Evolutionary conservation across 37 sponge, comb jelly and placozoan genomes (phyloP).

Genomic region (Geodia barretti): DNA sequence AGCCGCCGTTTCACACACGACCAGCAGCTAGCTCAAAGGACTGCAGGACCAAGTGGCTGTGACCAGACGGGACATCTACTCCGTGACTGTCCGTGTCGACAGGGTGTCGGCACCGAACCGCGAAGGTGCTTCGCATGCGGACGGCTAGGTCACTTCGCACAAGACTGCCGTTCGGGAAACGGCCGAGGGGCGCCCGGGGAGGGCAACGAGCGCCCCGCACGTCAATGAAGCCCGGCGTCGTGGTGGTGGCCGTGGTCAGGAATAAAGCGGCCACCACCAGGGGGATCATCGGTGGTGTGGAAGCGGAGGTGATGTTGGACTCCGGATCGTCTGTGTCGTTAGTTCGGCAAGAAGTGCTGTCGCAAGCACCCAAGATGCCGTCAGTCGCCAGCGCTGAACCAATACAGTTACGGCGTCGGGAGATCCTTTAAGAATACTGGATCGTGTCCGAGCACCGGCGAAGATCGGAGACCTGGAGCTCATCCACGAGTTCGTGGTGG

Average conservation of each 20-base stretch:
- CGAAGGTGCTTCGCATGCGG: conserved; percentile 15
- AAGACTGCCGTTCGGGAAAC: conserved; percentile 50
- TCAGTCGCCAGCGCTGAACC: no score
- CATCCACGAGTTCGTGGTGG: conserved; percentile 49
- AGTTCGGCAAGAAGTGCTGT: not conserved
- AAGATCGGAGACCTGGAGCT: conserved; percentile 26
- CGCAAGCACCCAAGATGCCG: no score
- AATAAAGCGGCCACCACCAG: not conserved
- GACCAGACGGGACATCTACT: conserved; percentile 20
- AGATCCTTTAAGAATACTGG: conserved; percentile 26
- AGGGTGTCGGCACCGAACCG: not conserved
- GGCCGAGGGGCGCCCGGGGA: conserved; percentile 26
- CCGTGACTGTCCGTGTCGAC: conserved; percentile 22
- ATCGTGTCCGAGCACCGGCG: conserved; percentile 22
- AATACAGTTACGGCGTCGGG: conserved; percentile 65
- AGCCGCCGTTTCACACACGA: not conserved
- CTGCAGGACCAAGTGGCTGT: conserved; percentile 3
- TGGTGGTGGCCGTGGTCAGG: conserved; percentile 6
- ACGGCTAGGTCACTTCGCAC: conserved; percentile 4
- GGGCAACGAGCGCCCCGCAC: conserved; percentile 28
- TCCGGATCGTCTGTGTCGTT: conserved; percentile 48
- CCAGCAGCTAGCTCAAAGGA: not conserved
- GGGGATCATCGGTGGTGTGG: conserved; percentile 18
- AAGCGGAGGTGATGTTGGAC: conserved; percentile 45
- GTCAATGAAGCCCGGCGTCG: conserved; percentile 24